phyloP scores from a whole-genome alignment of 2,797 vertebrate genomes.

The Amazonetta brasiliensis region DNA sequence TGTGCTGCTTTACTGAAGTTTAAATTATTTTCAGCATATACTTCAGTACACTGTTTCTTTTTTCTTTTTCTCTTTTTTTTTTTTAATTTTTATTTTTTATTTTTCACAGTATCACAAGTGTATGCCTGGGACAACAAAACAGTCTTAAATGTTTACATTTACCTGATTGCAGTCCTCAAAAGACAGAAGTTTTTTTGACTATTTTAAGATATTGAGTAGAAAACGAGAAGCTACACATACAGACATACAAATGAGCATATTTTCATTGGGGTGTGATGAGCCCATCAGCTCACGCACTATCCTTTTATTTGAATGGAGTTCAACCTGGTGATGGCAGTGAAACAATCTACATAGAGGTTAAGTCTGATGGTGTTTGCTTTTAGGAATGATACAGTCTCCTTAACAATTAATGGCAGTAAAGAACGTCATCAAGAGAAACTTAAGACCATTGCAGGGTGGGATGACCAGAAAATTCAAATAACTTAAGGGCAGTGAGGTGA shows the following conservation, averaged over 20 bases:
- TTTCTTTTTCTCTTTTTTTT: too few relatives aligned
- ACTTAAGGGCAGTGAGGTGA: not conserved
- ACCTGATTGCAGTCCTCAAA: not conserved
- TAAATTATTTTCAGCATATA: not conserved
- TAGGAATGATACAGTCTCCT: not conserved
- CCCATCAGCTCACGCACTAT: not conserved
- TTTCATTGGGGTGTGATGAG: not conserved
- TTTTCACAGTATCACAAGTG: not conserved
- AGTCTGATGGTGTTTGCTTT: not conserved
- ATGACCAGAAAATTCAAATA: not conserved
- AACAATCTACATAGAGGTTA: not conserved
- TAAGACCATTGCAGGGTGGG: not conserved
- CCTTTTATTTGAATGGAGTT: not conserved
- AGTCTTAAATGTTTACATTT: not conserved
- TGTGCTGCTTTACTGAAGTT: not conserved
- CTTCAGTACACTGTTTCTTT: not conserved
- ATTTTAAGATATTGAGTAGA: not conserved
- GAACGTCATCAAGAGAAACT: not conserved
- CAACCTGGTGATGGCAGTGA: not conserved
- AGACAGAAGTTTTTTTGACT: not conserved
- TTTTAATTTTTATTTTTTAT: not conserved
- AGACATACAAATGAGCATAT: not conserved
- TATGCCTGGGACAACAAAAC: not conserved
- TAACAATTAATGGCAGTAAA: not conserved
- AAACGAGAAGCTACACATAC: not conserved